These are phyloP conservation scores for Tortricodes alternella DNA, from an alignment of 2,888 invertebrate genomes.

Conservation along the genomic window DNA sequence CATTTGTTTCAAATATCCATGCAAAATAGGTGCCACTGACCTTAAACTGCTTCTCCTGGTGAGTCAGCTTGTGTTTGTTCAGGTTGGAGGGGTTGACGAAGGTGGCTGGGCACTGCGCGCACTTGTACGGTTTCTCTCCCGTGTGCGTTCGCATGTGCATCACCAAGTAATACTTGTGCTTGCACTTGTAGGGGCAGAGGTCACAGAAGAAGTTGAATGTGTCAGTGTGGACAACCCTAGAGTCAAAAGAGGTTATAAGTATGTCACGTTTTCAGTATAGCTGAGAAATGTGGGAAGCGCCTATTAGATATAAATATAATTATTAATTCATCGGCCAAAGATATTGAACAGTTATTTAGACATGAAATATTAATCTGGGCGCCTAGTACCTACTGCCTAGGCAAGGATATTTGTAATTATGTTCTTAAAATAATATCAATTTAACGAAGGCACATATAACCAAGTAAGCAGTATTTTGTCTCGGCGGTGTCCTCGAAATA, in stretches of 20 bases:
- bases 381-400: too few relatives aligned
- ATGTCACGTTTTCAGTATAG: background rate
- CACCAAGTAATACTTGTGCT: slow-evolving; percentile 77
- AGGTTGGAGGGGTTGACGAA: slow-evolving; percentile 86
- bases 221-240: slow-evolving; percentile 73
- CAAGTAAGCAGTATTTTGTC: too few relatives aligned
- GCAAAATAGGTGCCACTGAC: slow-evolving; percentile 42
- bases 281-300: too few relatives aligned
- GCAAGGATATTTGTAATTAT: too few relatives aligned
- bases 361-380: too few relatives aligned
- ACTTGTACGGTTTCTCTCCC: slow-evolving; percentile 76
- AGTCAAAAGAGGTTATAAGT: slow-evolving; percentile 1
- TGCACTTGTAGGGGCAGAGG: slow-evolving; percentile 76
- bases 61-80: slow-evolving; percentile 85
- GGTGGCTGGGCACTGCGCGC: slow-evolving; percentile 79
- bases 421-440: too few relatives aligned
- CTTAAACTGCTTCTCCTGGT: slow-evolving; percentile 78
- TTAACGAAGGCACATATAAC: too few relatives aligned
- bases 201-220: slow-evolving; percentile 79
- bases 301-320: too few relatives aligned
- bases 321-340: too few relatives aligned
- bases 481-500: too few relatives aligned
- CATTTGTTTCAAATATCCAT: too few relatives aligned
- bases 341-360: too few relatives aligned
- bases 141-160: slow-evolving; percentile 83